Percentiles rank a stretch among this genome's conserved stretches.
These are phyloP conservation scores for Sigmodon hispidus DNA, from an alignment of 2,113 vertebrate species.

Conservation along the genomic window DNA sequence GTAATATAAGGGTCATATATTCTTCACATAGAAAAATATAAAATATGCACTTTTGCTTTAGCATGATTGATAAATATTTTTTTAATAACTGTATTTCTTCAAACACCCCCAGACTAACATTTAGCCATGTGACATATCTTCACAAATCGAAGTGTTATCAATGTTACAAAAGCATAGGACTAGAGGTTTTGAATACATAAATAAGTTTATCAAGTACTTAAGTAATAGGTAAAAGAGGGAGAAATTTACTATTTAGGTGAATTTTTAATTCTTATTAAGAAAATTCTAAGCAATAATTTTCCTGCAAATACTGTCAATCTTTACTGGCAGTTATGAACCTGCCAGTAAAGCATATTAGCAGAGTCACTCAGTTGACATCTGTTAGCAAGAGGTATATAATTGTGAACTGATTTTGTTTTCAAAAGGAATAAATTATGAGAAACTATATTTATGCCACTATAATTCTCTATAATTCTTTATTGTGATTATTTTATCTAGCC, in stretches of 20 bases:
- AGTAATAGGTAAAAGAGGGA: slow-evolving; percentile 6
- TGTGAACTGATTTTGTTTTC: slow-evolving; percentile 67
- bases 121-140: slow-evolving; percentile 1
- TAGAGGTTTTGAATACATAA: not conserved
- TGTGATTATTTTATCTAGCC: slow-evolving; percentile 39
- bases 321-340: slow-evolving; percentile 52
- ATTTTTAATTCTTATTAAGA: slow-evolving; percentile 64
- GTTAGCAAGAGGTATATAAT: slow-evolving; percentile 66
- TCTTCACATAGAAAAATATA: not conserved
- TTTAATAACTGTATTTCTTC: not conserved
- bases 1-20: not conserved
- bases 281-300: slow-evolving; percentile 53
- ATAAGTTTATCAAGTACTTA: slow-evolving; percentile 39
- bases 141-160: slow-evolving; percentile 33
- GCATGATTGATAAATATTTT: not conserved
- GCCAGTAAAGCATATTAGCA: slow-evolving; percentile 65
- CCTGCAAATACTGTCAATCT: slow-evolving; percentile 61
- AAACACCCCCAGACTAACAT: not conserved
- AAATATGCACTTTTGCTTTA: not conserved
- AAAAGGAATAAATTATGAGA: slow-evolving; percentile 60
- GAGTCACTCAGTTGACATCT: slow-evolving; percentile 57
- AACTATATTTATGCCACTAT: slow-evolving; percentile 53
- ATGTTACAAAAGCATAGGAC: slow-evolving; percentile 13
- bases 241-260: slow-evolving; percentile 52
- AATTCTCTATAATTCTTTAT: slow-evolving; percentile 19